Conservation (phyloP, 2,113 vertebrate species). For the Anarrhichthys ocellatus region DNA sequence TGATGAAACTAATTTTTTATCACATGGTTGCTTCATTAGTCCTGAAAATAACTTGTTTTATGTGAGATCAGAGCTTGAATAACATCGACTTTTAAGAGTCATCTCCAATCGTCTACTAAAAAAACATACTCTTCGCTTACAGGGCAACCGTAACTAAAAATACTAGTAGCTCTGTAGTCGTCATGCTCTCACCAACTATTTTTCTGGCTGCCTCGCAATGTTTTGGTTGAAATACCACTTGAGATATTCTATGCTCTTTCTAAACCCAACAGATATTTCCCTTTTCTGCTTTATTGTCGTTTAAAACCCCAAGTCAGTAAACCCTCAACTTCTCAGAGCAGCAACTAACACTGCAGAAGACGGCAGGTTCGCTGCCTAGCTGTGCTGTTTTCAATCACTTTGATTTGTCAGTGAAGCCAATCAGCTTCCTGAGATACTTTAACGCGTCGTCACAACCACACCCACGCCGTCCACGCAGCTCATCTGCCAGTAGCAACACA, state of each 20-base stretch:
- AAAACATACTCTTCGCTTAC: slow-evolving; percentile 24
- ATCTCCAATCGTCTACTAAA: slow-evolving; percentile 24
- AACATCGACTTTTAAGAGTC: slow-evolving; percentile 41
- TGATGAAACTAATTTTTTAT: slow-evolving; percentile 20
- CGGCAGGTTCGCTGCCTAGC: background rate
- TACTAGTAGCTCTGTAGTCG: slow-evolving; percentile 15
- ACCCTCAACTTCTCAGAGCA: slow-evolving; percentile 16
- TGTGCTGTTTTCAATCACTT: background rate
- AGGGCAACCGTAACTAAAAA: slow-evolving; percentile 51
- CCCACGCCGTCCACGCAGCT: background rate
- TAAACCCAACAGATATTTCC: background rate
- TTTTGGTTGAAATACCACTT: slow-evolving; percentile 28
- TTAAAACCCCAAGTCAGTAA: background rate
- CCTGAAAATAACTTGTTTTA: slow-evolving; percentile 41
- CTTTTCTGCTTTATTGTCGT: background rate
- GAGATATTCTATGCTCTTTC: slow-evolving; percentile 1
- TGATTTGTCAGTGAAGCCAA: background rate
- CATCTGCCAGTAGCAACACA: background rate
- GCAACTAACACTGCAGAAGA: slow-evolving; percentile 14
- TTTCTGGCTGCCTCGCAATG: background rate
- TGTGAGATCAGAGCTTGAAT: slow-evolving; percentile 59
- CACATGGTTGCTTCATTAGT: slow-evolving; percentile 54
- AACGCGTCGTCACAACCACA: background rate
- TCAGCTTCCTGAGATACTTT: slow-evolving; percentile 27
- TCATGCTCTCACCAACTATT: slow-evolving; percentile 13